Evolutionary conservation across 2,113 vertebrate species (phyloP).

Genomic region (Nycticryphes semicollaris): DNA sequence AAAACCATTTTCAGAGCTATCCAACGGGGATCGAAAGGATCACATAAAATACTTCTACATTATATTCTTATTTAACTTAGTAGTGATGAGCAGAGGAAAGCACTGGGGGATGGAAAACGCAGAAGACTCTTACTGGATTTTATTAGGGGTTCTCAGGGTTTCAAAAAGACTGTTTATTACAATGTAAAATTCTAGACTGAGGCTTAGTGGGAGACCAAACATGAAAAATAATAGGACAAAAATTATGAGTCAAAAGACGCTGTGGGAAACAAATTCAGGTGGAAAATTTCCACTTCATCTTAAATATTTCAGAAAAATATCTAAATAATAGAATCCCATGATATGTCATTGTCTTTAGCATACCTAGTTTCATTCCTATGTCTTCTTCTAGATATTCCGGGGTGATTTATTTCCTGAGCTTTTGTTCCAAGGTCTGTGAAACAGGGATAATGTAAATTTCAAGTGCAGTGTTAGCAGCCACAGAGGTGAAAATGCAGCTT

Average conservation of each 20-base stretch:
- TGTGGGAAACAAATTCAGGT: background rate
- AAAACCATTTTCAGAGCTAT: background rate
- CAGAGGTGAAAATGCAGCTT: background rate
- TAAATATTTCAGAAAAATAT: background rate
- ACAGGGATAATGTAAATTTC: background rate
- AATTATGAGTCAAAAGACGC: background rate
- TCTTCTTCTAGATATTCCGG: background rate
- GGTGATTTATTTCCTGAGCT: background rate
- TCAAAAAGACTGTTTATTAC: background rate
- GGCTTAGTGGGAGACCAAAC: background rate
- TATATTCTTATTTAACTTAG: background rate
- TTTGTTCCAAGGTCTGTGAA: background rate
- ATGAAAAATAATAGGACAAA: background rate
- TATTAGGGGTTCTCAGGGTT: background rate
- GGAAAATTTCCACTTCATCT: background rate
- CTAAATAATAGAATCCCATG: background rate
- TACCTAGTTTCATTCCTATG: background rate
- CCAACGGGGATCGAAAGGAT: background rate
- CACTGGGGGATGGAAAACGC: background rate
- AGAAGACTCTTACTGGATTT: background rate
- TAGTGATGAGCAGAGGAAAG: background rate
- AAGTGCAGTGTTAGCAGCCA: background rate
- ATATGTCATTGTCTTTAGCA: background rate
- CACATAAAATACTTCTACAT: background rate
- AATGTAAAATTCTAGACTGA: background rate